Conservation (phyloP, 2,113 vertebrate genomes). For the Rana temporaria region DNA sequence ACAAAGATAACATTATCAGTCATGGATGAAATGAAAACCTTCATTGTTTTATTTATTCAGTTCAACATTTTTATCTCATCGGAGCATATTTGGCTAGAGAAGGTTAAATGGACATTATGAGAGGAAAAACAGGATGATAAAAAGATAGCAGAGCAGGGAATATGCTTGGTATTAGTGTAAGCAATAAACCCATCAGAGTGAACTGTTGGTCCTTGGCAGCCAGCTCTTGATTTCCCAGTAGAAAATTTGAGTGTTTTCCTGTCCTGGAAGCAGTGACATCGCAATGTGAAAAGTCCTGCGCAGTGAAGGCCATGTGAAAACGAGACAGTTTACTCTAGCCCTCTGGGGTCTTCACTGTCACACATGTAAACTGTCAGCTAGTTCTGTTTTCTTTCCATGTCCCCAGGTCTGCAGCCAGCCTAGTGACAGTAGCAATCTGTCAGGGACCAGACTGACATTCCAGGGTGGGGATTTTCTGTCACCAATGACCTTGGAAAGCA, state of each 20-base stretch:
- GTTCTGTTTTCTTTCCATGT: constrained; percentile 38
- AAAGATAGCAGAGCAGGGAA: constrained; percentile 14
- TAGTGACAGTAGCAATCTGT: constrained; percentile 44
- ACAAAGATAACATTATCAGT: too few relatives aligned
- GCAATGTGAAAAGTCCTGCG: constrained; percentile 24
- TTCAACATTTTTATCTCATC: not conserved
- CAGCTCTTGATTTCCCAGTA: constrained; percentile 26
- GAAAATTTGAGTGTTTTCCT: constrained; percentile 15
- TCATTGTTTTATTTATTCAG: not conserved
- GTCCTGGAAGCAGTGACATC: constrained; percentile 24
- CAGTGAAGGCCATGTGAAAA: constrained; percentile 40
- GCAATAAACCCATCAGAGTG: constrained; percentile 32
- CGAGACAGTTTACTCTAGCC: constrained; percentile 24
- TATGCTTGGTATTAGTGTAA: constrained; percentile 19
- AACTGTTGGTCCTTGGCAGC: constrained; percentile 6
- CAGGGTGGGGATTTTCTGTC: constrained; percentile 54
- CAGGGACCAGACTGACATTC: constrained; percentile 43
- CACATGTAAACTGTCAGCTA: constrained; percentile 48
- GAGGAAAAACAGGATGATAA: constrained; percentile 29
- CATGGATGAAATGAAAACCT: too few relatives aligned
- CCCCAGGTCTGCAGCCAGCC: constrained; percentile 6
- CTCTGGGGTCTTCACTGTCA: constrained; percentile 35
- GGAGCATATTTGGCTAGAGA: constrained; percentile 1
- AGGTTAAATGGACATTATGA: not conserved
- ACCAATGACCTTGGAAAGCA: constrained; percentile 46